Base-by-base conservation (phyloP, 2,797 vertebrate species). In the Acrossocheilus wenchowensis region DNA sequence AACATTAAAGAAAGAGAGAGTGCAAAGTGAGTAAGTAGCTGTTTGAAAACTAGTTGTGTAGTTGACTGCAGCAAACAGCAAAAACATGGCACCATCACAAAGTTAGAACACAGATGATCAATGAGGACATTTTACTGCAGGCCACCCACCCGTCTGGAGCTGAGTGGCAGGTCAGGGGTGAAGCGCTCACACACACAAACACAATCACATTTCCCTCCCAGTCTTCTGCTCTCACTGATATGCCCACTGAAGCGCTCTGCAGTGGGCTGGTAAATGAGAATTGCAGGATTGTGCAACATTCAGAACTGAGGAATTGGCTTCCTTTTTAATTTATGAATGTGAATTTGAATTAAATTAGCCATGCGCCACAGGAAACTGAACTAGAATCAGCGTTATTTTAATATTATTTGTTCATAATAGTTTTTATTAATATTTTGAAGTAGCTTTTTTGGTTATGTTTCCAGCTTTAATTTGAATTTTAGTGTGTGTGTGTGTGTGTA, bases 71-170 rank as follows among this genome's bases (percentile, higher is more conserved):
- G 88, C 87, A 89, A 91, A 93, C 86, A 71, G 78, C 77, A 80
- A 43, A 86, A 77, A 81, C 75, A 86, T 79, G 78, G 84, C 84
- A 72, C 79, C 6, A 34, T 78, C 89, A 92, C 91, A 91, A 86
- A 82, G 77, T 83, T 41, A 88, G 89, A 90, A 90, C 90, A 91
- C 90, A 91, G 84, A 75, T 94, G 94, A 96, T 95, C 91, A 91
- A 95, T 95, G 93, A 92, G 92, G 92, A 92, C 89, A 92, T 89
- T 79, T 87, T 82, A 72, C 21, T 7, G 26, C 19, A 12, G 50
- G 62, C 72, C 80, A 77, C 72, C 79, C 85, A 82, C 48, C 62
- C 72, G 50, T 80, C 84, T 79, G 66, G 77, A 79, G 50, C 66
- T 79, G 84, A 85, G 66, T 79, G 64, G 64, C 84, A 80, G 77